Percentiles rank a stretch among this genome's conserved stretches.
These are phyloP conservation scores for Thymelicus lineola DNA, from an alignment of 2,888 invertebrate species.

Conservation along the genomic window DNA sequence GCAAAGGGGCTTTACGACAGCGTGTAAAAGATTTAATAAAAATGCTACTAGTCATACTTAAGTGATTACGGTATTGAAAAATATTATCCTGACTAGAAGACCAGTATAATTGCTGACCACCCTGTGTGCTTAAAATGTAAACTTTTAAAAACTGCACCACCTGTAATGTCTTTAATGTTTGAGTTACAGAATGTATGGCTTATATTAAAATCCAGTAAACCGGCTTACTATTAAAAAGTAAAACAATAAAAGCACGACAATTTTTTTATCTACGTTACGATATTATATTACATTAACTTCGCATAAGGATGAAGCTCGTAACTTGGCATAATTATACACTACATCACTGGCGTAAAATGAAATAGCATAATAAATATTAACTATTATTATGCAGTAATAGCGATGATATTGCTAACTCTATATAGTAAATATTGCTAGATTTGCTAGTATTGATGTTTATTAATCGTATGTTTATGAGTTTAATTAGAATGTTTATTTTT, in stretches of 20 bases:
- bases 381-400: conserved; percentile 7
- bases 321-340: conserved; percentile 12
- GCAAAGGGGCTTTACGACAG: background rate
- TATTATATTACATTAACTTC: conserved; percentile 14
- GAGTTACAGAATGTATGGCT: background rate
- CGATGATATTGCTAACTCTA: background rate
- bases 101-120: background rate
- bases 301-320: conserved; percentile 6
- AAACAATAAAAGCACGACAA: background rate
- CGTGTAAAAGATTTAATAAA: background rate
- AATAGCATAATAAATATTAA: conserved; percentile 10
- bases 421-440: background rate
- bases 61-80: conserved; percentile 2
- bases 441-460: background rate
- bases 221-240: background rate
- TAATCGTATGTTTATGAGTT: background rate
- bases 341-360: conserved; percentile 10
- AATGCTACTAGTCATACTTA: background rate
- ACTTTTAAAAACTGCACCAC: background rate
- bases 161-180: background rate
- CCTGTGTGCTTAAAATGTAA: background rate
- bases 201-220: conserved; percentile 2
- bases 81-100: background rate
- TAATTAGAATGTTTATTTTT: background rate
- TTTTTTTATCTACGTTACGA: conserved; percentile 6